Conservation (phyloP, 1,140 invertebrate genomes). For the Pseudomyrmex pallidus region DNA sequence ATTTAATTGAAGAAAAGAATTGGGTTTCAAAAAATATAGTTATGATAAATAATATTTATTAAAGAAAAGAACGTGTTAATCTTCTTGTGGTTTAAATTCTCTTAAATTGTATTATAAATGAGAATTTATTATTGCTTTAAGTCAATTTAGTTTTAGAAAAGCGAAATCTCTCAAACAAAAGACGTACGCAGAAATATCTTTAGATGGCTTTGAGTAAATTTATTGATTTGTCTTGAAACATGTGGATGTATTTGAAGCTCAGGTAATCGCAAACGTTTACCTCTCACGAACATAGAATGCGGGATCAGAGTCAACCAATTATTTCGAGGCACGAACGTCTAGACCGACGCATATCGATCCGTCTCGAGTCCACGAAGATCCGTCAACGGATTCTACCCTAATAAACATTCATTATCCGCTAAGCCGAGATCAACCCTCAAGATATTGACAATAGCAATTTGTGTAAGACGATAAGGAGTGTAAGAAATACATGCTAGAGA, state of each 20-base stretch:
- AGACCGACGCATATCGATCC: slow-evolving; percentile 68
- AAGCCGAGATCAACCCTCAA: slow-evolving; percentile 66
- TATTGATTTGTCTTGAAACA: slow-evolving; percentile 40
- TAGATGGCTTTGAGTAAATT: slow-evolving; percentile 32
- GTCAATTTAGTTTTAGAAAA: too few species aligned
- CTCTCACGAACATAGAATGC: slow-evolving; percentile 47
- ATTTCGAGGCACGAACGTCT: slow-evolving; percentile 71
- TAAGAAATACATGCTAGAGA: slow-evolving; percentile 19
- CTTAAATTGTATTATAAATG: too few species aligned
- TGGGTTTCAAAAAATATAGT: background rate
- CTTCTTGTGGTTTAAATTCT: too few species aligned
- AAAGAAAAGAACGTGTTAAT: too few species aligned
- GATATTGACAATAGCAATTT: slow-evolving; percentile 66
- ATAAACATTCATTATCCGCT: slow-evolving; percentile 73
- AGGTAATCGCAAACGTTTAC: slow-evolving; percentile 56
- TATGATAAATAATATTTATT: background rate
- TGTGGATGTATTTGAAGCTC: slow-evolving; percentile 50
- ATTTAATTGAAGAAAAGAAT: background rate
- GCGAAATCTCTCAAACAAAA: too few species aligned
- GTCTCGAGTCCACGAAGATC: slow-evolving; percentile 67
- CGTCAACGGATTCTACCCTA: slow-evolving; percentile 67
- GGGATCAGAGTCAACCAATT: slow-evolving; percentile 67
- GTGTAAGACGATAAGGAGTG: slow-evolving; percentile 28
- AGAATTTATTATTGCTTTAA: too few species aligned
- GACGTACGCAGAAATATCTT: slow-evolving; percentile 8